Conservation (phyloP, 2,797 vertebrate genomes). For the Sitta carolinensis region DNA sequence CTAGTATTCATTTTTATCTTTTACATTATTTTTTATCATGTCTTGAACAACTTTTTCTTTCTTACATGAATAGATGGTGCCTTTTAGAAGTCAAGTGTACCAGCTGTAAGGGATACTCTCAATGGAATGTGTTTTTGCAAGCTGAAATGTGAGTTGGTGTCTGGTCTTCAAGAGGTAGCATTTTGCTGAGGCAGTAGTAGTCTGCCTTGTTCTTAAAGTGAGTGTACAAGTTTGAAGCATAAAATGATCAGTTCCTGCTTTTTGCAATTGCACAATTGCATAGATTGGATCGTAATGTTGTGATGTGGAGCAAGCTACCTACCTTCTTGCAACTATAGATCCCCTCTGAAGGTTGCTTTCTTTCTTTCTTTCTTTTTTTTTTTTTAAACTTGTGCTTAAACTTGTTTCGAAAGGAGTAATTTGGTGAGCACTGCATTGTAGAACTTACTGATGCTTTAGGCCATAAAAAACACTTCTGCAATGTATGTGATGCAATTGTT, state of each 20-base stretch:
- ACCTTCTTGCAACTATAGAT: background rate
- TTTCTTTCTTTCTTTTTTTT: too few species aligned
- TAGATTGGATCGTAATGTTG: background rate
- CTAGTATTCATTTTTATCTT: background rate
- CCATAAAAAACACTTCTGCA: background rate
- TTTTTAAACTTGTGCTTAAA: background rate
- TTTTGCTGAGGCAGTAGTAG: background rate
- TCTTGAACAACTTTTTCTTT: background rate
- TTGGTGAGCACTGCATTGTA: background rate
- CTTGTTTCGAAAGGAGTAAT: background rate
- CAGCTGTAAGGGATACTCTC: background rate
- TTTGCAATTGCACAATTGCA: background rate
- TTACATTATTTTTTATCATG: background rate
- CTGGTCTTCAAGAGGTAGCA: background rate
- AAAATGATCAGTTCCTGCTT: background rate
- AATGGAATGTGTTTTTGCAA: background rate
- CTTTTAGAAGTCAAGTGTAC: background rate
- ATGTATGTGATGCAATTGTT: background rate
- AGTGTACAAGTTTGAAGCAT: background rate
- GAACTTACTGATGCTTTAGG: background rate
- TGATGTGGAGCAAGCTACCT: background rate
- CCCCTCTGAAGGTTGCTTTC: background rate
- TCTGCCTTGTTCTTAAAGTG: background rate
- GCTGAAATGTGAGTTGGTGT: background rate
- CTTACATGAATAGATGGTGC: background rate